Evolutionary conservation across 1,140 invertebrate species (phyloP).

Genomic region (silkworm (Bombyx mori)): DNA sequence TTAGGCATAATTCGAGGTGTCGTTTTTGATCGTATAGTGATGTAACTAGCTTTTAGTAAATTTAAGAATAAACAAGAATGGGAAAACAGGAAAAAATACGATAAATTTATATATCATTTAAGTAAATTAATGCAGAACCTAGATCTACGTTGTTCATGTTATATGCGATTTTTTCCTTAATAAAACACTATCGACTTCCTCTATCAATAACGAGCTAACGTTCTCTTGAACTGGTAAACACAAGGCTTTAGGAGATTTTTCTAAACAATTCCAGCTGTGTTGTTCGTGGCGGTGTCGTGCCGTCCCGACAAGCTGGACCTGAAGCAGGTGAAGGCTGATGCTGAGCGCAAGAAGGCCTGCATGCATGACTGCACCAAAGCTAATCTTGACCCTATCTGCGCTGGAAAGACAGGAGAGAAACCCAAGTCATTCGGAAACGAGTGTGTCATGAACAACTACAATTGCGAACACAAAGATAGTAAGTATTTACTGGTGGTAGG

Average conservation of each 20-base stretch:
- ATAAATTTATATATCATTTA: too few species aligned
- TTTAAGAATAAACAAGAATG: too few species aligned
- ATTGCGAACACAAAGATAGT: conserved; percentile 73
- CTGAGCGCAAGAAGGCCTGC: conserved; percentile 65
- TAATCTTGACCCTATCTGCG: conserved; percentile 69
- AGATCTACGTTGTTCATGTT: too few species aligned
- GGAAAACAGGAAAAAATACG: too few species aligned
- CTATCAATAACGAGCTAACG: too few species aligned
- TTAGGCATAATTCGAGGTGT: too few species aligned
- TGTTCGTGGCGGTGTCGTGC: conserved; percentile 45
- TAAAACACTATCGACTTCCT: too few species aligned
- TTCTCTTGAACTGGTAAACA: too few species aligned
- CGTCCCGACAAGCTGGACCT: conserved; percentile 58
- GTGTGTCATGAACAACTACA: conserved; percentile 73
- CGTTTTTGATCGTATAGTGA: too few species aligned
- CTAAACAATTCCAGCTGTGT: conserved; percentile 30
- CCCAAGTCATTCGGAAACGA: conserved; percentile 70
- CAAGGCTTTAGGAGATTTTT: neutral
- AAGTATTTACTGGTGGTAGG: conserved; percentile 26
- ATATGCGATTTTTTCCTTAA: too few species aligned
- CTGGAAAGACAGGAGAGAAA: conserved; percentile 65
- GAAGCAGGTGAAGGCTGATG: conserved; percentile 62
- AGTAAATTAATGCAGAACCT: too few species aligned
- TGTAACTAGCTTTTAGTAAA: too few species aligned
- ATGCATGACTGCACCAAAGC: conserved; percentile 56